Percentiles rank a stretch among this genome's conserved stretches.
These are phyloP conservation scores for Ips nitidus DNA, from an alignment of 1,140 invertebrate species.

Conservation along the genomic window DNA sequence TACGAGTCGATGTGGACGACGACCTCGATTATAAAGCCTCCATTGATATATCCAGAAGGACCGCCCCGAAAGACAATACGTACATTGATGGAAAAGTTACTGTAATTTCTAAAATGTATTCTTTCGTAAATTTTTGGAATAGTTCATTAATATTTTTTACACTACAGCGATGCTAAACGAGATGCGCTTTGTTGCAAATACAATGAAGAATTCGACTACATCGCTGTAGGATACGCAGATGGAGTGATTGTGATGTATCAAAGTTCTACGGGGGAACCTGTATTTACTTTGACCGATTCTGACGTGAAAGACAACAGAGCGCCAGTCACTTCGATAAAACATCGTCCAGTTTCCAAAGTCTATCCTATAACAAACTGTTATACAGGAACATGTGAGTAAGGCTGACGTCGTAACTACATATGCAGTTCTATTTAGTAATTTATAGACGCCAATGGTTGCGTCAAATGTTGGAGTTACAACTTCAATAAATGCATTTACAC, in stretches of 20 bases:
- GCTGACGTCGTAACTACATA: no score
- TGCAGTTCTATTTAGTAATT: constrained; percentile 11
- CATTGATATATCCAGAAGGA: no score
- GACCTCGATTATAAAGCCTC: background rate
- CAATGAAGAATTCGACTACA: constrained; percentile 58
- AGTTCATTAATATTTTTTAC: constrained; percentile 5
- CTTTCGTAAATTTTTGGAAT: background rate
- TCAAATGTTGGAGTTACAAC: constrained; percentile 67
- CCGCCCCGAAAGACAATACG: constrained; percentile 22
- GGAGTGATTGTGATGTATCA: constrained; percentile 59
- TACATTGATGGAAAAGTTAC: constrained; percentile 24
- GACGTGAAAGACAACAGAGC: constrained; percentile 58
- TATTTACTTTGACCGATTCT: constrained; percentile 54
- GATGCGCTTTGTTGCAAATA: constrained; percentile 62
- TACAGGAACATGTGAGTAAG: constrained; percentile 57
- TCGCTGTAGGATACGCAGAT: constrained; percentile 60
- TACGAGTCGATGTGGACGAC: background rate
- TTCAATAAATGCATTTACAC: constrained; percentile 62
- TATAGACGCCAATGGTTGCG: constrained; percentile 62
- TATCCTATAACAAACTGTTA: constrained; percentile 59
- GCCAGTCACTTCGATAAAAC: constrained; percentile 60
- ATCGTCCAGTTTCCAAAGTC: constrained; percentile 58
- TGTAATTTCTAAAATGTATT: constrained; percentile 29
- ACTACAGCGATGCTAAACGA: constrained; percentile 55
- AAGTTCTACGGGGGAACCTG: constrained; percentile 51